Conservation (phyloP, 2,888 invertebrate genomes). For the Sthenelais limicola region DNA sequence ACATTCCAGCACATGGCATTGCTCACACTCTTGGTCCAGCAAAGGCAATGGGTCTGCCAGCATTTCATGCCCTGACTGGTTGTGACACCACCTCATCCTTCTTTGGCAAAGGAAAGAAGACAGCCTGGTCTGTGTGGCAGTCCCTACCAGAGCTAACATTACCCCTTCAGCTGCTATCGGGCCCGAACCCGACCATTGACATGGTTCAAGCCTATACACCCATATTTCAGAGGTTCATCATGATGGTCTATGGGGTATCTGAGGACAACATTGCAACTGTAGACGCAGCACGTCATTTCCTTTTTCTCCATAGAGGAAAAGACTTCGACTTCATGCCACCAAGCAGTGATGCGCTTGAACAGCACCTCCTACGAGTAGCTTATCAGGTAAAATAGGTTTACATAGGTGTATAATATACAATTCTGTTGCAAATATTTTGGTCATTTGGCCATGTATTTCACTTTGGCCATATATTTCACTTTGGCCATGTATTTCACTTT, state of each 20-base stretch:
- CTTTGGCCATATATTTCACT: no score
- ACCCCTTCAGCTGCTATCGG: slow-evolving; percentile 20
- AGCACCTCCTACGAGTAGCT: slow-evolving; percentile 43
- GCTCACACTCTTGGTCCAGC: slow-evolving; percentile 21
- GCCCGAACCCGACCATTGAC: slow-evolving; percentile 1
- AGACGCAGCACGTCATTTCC: slow-evolving; percentile 29
- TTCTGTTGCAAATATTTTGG: no score
- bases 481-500: no score
- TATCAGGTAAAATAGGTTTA: slow-evolving; percentile 33
- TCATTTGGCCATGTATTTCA: no score
- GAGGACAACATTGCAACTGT: slow-evolving; percentile 34
- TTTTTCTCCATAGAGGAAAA: slow-evolving; percentile 43
- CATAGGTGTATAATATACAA: not conserved
- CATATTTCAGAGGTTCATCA: not conserved
- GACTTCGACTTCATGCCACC: slow-evolving; percentile 43
- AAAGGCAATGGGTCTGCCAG: slow-evolving; percentile 14
- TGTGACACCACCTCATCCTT: slow-evolving; percentile 46
- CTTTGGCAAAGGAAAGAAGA: slow-evolving; percentile 42
- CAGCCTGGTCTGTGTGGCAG: slow-evolving; percentile 40
- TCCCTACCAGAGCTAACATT: slow-evolving; percentile 1
- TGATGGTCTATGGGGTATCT: not conserved
- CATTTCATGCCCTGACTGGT: slow-evolving; percentile 47
- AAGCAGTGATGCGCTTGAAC: slow-evolving; percentile 42
- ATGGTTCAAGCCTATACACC: not conserved
- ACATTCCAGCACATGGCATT: slow-evolving; percentile 39